phyloP scores from a whole-genome alignment of 2,888 invertebrate species.

The Uloborus plumipes region DNA sequence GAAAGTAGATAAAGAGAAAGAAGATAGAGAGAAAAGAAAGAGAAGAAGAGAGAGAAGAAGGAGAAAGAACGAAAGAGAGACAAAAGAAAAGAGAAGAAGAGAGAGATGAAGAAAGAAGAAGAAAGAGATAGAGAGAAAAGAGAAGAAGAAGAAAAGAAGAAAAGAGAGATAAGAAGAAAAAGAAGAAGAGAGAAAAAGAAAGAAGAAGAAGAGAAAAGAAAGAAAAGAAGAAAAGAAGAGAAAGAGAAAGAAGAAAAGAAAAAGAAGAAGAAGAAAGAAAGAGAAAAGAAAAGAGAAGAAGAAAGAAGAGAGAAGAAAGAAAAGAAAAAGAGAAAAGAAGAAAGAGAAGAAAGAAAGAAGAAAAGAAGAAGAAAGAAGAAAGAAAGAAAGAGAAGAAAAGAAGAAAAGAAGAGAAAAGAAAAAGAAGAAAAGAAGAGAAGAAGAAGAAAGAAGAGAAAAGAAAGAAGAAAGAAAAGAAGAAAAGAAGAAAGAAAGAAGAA shows the following conservation, averaged over 20 bases:
- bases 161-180: not conserved
- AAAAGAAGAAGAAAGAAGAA: not conserved
- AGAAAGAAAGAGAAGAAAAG: not conserved
- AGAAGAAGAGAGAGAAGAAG: not conserved
- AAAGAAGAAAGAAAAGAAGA: not conserved
- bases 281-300: not conserved
- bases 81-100: not conserved
- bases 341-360: not conserved
- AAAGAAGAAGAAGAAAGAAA: not conserved
- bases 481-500: not conserved
- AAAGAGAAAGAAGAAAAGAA: not conserved
- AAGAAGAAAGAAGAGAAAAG: not conserved
- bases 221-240: not conserved
- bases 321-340: not conserved
- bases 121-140: not conserved
- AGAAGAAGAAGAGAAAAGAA: not conserved
- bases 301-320: not conserved
- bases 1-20: not conserved
- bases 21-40: not conserved
- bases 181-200: not conserved
- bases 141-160: not conserved
- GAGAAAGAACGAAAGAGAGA: not conserved
- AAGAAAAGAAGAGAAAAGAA: not conserved
- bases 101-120: not conserved
- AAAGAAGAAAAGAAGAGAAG: not conserved